A percentile compares a stretch with the other conserved stretches of the same genome.
Evolutionary conservation across 1,140 invertebrate species (phyloP).

Genomic region (Anadara kagoshimensis): DNA sequence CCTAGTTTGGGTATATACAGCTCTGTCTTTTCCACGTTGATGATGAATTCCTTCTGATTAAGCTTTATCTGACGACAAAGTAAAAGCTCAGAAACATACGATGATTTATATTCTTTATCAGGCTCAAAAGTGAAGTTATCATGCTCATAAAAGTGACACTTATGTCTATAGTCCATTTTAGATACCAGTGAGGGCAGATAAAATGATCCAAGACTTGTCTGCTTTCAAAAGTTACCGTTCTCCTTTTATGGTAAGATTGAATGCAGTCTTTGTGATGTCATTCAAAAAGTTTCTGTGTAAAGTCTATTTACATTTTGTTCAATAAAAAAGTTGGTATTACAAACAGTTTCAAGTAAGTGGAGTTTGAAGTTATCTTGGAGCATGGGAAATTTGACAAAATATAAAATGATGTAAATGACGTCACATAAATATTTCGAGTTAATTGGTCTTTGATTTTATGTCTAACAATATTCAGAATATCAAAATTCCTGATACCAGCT

Average conservation of each 20-base stretch:
- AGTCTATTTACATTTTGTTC: background rate
- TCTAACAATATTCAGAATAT: background rate
- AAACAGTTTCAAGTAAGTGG: background rate
- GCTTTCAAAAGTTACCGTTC: background rate
- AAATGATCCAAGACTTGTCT: background rate
- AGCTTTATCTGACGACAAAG: conserved; percentile 19
- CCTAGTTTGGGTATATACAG: background rate
- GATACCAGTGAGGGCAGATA: conserved; percentile 4
- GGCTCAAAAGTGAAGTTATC: background rate
- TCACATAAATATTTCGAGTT: background rate
- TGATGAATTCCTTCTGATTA: conserved; percentile 2
- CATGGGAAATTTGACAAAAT: conserved; percentile 10
- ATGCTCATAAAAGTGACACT: conserved; percentile 3
- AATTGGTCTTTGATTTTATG: background rate
- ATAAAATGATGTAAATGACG: conserved; percentile 4
- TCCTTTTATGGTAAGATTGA: background rate
- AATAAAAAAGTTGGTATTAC: conserved; percentile 6
- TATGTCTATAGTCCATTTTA: background rate
- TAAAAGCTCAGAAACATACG: conserved; percentile 2
- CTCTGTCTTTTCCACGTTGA: background rate
- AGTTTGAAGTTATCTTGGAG: background rate
- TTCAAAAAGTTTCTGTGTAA: background rate
- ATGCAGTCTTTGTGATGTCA: background rate
- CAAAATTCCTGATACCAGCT: background rate
- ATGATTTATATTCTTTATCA: background rate